phyloP scores from a whole-genome alignment of 2,113 vertebrate species.

The Chionis minor region DNA sequence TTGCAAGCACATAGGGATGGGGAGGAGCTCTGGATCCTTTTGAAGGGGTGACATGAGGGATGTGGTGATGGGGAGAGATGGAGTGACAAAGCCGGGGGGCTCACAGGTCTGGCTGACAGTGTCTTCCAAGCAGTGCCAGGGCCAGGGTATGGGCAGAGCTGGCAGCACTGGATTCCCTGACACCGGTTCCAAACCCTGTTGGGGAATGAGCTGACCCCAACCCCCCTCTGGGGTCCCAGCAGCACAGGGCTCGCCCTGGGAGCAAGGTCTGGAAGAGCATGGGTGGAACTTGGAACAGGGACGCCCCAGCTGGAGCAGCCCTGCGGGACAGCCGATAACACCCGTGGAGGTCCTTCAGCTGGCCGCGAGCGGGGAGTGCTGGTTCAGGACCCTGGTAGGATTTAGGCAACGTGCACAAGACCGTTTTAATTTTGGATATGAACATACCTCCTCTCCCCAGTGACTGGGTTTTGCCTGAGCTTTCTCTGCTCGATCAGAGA shows the following conservation, averaged over 20 bases:
- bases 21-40: neutral
- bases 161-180: neutral
- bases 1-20: neutral
- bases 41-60: neutral
- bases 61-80: neutral
- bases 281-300: neutral
- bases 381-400: neutral
- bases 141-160: neutral
- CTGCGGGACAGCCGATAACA: neutral
- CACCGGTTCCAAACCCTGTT: neutral
- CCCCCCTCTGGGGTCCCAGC: neutral
- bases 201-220: neutral
- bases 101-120: neutral
- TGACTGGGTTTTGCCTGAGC: neutral
- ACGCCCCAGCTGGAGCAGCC: neutral
- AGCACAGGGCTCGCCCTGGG: neutral
- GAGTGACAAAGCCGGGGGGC: neutral
- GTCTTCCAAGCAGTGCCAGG: neutral
- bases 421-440: neutral
- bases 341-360: neutral
- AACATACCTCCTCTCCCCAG: neutral
- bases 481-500: neutral
- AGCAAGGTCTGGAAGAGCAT: neutral
- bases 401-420: neutral
- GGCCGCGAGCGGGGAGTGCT: fast-evolving